Base-by-base conservation (phyloP, 1,140 invertebrate genomes). In the Bactericera cockerelli region DNA sequence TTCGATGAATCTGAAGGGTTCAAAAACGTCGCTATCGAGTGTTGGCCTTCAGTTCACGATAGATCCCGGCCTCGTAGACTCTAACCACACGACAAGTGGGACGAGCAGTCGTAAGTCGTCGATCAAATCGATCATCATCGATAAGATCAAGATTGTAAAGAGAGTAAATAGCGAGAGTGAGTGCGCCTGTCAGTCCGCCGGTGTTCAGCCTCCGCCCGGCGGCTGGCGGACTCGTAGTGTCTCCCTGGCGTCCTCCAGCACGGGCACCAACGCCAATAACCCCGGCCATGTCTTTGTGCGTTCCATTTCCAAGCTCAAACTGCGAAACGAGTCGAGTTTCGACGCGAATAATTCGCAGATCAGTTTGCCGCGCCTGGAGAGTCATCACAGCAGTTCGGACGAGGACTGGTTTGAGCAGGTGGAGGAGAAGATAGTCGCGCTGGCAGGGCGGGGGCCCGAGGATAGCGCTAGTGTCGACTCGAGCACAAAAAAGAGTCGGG, bases 371-470 rank as follows among this genome's bases (percentile, higher is more conserved):
- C 59, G 70, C 36, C 63, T 69, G 14, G 63, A 67, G 49, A 67
- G 65, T 22, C 70, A 71, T 57, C 70, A 71, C 61, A 70, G 68
- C 57, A 70, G 69, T 8, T 71, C 69, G 0, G 68, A 68, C 22
- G 70, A 71, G 63, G 70, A 71, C 55, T 71, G 70, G 70, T 71
- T 70, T 64, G 69, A 71, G 62, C 69, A 70, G 61, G 65, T 68
- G 22, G 59, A 38, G 6, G 61, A 64, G 42, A 57, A 60, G 26
- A 59, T 49, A 26, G 31, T n/a, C 8, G 33, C 53, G 26, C 19
- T n/a, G 13, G 58, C 11, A 11, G 14, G 53, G 16, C 25, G 25
- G 10, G 14, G 53, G 16, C 25, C 31, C 13, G 36, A 28, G 14
- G 36, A 56, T 53, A 56, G 25, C 10, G 28, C 56, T 33, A 26